Conservation (phyloP, 1,140 invertebrate species). For the Chelonus insularis region DNA sequence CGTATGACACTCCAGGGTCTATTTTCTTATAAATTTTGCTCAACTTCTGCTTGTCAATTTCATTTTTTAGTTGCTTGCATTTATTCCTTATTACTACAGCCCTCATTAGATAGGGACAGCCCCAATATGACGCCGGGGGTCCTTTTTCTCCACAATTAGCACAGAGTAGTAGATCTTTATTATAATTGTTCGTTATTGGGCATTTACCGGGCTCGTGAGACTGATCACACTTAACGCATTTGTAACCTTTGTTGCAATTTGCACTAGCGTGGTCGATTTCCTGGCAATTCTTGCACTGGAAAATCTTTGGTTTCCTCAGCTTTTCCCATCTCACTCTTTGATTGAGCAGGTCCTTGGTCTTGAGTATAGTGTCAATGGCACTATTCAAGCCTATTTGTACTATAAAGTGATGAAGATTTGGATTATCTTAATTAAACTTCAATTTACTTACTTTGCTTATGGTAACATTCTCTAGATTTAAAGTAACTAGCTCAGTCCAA, state of each 20-base stretch:
- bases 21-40: not conserved
- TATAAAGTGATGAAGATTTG: not conserved
- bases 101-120: slow-evolving; percentile 21
- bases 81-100: not conserved
- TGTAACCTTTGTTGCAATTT: slow-evolving; percentile 4
- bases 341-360: too few relatives aligned
- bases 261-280: slow-evolving; percentile 7
- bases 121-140: slow-evolving; percentile 30
- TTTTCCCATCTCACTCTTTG: too few relatives aligned
- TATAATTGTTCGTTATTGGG: not conserved
- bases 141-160: slow-evolving; percentile 25
- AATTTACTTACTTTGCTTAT: too few relatives aligned
- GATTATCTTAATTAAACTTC: too few relatives aligned
- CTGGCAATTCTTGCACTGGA: slow-evolving; percentile 25
- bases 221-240: slow-evolving; percentile 25
- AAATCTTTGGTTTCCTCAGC: too few relatives aligned
- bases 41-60: not conserved
- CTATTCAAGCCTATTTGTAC: too few relatives aligned
- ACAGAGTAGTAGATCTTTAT: slow-evolving; percentile 19
- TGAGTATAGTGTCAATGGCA: not conserved
- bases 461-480: too few relatives aligned
- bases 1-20: too few relatives aligned
- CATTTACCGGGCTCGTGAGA: slow-evolving; percentile 14
- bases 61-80: too few relatives aligned
- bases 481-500: too few relatives aligned